These are phyloP conservation scores for Chionis minor DNA, from an alignment of 2,113 vertebrate genomes.

Conservation along the genomic window DNA sequence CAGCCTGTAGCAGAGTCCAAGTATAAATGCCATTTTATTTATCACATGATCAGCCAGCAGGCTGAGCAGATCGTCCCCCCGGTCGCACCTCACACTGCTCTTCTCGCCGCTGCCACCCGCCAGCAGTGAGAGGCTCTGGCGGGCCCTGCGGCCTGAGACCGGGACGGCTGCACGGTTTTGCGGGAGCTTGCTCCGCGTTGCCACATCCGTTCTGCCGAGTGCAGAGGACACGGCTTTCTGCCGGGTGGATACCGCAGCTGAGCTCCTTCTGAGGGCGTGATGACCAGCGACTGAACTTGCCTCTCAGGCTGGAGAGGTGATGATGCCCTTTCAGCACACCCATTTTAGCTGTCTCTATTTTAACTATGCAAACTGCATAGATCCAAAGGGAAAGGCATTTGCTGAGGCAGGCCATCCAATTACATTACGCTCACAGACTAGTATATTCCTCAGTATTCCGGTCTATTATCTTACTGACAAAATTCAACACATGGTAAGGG, in stretches of 20 bases:
- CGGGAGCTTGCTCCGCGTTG: too few relatives aligned
- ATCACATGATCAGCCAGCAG: not conserved
- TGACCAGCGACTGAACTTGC: not conserved
- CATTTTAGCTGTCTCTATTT: not conserved
- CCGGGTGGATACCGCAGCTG: not conserved
- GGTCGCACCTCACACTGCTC: not conserved
- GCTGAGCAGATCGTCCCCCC: too few relatives aligned
- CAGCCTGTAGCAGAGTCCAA: not conserved
- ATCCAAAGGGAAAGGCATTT: not conserved
- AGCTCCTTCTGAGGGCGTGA: not conserved
- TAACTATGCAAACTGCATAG: not conserved
- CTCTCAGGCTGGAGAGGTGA: not conserved
- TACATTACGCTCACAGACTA: not conserved
- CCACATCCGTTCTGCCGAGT: too few relatives aligned
- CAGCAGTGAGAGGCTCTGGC: too few relatives aligned
- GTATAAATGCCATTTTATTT: not conserved
- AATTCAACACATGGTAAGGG: not conserved
- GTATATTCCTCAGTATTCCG: not conserved
- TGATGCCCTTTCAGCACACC: rapidly evolving
- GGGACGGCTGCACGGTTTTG: not conserved
- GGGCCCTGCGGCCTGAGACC: too few relatives aligned
- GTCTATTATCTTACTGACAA: not conserved
- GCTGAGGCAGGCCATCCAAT: not conserved
- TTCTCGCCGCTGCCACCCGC: not conserved
- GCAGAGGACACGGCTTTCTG: not conserved